Percentiles rank a stretch among this genome's conserved stretches.
These are phyloP conservation scores for Harlomillsia oculata DNA, from an alignment of 1,140 invertebrate species.

Conservation along the genomic window DNA sequence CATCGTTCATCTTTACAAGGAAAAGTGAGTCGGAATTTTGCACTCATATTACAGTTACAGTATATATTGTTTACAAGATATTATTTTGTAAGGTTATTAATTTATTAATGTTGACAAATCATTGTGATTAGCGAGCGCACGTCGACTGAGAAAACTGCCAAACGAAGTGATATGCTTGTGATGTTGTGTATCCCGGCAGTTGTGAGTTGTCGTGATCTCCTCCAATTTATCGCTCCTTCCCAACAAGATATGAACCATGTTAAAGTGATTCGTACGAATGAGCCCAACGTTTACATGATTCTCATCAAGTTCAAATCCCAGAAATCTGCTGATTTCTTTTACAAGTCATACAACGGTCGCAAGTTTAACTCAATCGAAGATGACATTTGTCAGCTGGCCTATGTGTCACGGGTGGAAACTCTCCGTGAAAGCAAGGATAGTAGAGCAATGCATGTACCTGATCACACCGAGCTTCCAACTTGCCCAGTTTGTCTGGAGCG, in stretches of 20 bases:
- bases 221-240: conserved; percentile 90
- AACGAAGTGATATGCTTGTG: conserved; percentile 74
- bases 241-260: conserved; percentile 77
- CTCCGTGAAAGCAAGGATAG: conserved; percentile 50
- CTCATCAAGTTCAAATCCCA: conserved; percentile 67
- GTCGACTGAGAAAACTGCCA: conserved; percentile 39
- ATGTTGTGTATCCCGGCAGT: conserved; percentile 85
- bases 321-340: conserved; percentile 80
- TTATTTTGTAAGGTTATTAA: too few relatives aligned
- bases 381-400: conserved; percentile 81
- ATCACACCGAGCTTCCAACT: conserved; percentile 89
- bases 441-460: conserved; percentile 52
- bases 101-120: neutral
- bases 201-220: conserved; percentile 83
- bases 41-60: too few relatives aligned
- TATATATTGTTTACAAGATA: too few relatives aligned
- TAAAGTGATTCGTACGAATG: conserved; percentile 70
- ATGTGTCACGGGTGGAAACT: conserved; percentile 86
- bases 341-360: conserved; percentile 80
- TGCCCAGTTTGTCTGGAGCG: conserved; percentile 94
- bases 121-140: conserved; percentile 33
- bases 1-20: conserved; percentile 90
- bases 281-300: conserved; percentile 95
- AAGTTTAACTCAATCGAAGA: conserved; percentile 89
- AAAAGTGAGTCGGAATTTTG: conserved; percentile 56